These are phyloP conservation scores for Gambelia wislizenii DNA, from an alignment of 2,797 vertebrate genomes.

Conservation along the genomic window DNA sequence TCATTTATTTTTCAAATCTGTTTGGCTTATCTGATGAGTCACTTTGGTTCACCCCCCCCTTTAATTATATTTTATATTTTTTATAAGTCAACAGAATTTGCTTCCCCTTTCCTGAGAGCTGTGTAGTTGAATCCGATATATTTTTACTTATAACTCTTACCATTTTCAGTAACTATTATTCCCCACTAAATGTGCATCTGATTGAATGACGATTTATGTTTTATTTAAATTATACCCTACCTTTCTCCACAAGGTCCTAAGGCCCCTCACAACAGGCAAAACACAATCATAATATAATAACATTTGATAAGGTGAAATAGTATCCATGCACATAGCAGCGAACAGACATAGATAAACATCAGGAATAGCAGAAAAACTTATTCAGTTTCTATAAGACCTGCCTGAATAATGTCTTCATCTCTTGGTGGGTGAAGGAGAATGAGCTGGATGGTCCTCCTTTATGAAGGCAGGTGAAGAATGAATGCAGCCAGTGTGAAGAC, in stretches of 20 bases:
- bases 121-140: not conserved
- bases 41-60: not conserved
- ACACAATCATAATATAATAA: not conserved
- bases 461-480: no score
- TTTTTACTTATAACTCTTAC: not conserved
- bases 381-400: not conserved
- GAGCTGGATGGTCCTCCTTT: no score
- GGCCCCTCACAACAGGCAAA: not conserved
- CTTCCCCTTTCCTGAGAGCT: not conserved
- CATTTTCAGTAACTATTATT: not conserved
- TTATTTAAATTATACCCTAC: not conserved
- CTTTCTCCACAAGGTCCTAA: not conserved
- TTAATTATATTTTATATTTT: not conserved
- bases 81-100: not conserved
- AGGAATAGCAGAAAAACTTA: not conserved
- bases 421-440: no score
- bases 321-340: not conserved
- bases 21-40: not conserved
- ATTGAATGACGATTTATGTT: not conserved
- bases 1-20: not conserved
- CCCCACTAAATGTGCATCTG: not conserved
- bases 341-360: not conserved
- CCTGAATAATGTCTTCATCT: no score
- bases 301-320: not conserved
- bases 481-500: no score